Percentiles rank a stretch among this genome's conserved stretches.
These are phyloP conservation scores for Cololabis saira DNA, from an alignment of 2,113 vertebrate genomes.

Conservation along the genomic window DNA sequence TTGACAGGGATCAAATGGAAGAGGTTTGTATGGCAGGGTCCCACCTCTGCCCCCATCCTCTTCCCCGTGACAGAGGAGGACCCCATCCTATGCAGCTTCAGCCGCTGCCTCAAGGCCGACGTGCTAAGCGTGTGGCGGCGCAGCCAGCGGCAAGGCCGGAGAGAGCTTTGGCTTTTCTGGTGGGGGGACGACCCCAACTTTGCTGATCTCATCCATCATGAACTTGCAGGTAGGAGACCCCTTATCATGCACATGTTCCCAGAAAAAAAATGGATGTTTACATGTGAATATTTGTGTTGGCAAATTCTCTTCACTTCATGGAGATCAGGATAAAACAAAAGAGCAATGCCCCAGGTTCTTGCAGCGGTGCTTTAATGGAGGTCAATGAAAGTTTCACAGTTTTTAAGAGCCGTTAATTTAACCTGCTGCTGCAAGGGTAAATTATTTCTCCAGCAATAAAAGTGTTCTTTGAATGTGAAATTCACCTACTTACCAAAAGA, in stretches of 20 bases:
- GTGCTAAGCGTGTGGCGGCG: slow-evolving; percentile 95
- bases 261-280: background rate
- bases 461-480: slow-evolving; percentile 30
- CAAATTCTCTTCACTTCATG: background rate
- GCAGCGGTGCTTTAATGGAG: slow-evolving; percentile 20
- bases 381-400: slow-evolving; percentile 7
- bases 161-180: slow-evolving; percentile 98
- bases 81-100: slow-evolving; percentile 98
- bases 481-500: background rate
- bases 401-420: slow-evolving; percentile 15
- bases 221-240: slow-evolving; percentile 87
- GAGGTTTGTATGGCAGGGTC: slow-evolving; percentile 95
- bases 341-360: slow-evolving; percentile 6
- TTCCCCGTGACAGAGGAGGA: slow-evolving; percentile 98
- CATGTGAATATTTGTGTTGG: background rate
- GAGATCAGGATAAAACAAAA: slow-evolving; percentile 12
- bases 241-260: background rate
- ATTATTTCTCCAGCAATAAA: slow-evolving; percentile 17
- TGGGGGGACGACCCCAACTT: slow-evolving; percentile 98
- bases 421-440: slow-evolving; percentile 5
- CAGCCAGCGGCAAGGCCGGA: slow-evolving; percentile 91
- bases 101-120: slow-evolving; percentile 95
- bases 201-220: slow-evolving; percentile 94
- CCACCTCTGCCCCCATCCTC: slow-evolving; percentile 95
- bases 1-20: slow-evolving; percentile 99